Base-by-base conservation (phyloP, 2,888 invertebrate species). In the Lepidocyrtinus sp. region DNA sequence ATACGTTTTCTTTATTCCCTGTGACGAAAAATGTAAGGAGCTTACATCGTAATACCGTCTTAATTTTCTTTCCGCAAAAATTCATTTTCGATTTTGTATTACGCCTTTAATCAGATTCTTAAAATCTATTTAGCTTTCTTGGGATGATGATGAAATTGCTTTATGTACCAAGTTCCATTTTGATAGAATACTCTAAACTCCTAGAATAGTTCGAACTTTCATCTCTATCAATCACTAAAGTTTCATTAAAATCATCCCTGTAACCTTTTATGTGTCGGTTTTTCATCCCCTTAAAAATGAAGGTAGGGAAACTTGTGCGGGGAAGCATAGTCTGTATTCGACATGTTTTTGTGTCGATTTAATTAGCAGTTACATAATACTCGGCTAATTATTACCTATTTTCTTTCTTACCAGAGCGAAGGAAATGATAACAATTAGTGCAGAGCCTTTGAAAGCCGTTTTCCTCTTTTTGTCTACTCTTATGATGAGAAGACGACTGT, bases 311-410 rank as follows among this genome's bases (percentile, higher is more conserved):
- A 36, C 5, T 36, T 7, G 5, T 36, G 5, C 36, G 12, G 36
- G 36, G 36, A 36, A 59, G 59, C n/a, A n/a, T n/a, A n/a, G n/a
- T 2, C 59, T 21, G 21, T 22, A 59, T 2, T 2, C 7, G 59
- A 59, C 59, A 59, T 59, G 9, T 59, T 59, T n/a, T 36, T 59
- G 59, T 21, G 59, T 59, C 59, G 59, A 59, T 59, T 59, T 59
- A 59, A 59, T 59, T 59, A 59, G 22, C 59, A 59, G 59, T 59
- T 59, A 22, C 59, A 59, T 59, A 7, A 21, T 59, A 21, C 21
- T 59, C 22, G 19, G 59, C 59, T 59, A 59, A 59, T 59, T 59
- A 59, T 59, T 59, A 59, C 59, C 59, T 19, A 21, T 59, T 21
- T 36, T 36, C 36, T 21, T 59, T 59, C 22, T 17, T 59, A 21